Percentiles rank a stretch among this genome's conserved stretches.
Conservation (phyloP, 2,797 vertebrate species). For the Neostethus bicornis region DNA sequence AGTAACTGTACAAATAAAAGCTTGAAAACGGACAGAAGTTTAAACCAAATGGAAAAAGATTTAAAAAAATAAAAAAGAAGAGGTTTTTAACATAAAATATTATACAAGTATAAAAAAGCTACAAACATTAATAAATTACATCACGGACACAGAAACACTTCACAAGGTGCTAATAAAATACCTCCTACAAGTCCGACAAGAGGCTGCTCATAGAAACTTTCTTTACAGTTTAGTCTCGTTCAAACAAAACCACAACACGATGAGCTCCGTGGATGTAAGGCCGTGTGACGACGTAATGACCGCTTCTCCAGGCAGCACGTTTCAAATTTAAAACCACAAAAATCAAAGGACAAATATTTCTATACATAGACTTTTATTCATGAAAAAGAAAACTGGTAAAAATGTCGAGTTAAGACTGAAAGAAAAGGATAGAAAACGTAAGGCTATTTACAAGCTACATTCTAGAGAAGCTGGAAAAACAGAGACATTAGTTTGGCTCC, state of each 20-base stretch:
- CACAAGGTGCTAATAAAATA: slow-evolving; percentile 99
- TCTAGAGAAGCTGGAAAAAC: slow-evolving; percentile 88
- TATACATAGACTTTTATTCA: slow-evolving; percentile 43
- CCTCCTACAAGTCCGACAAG: slow-evolving; percentile 90
- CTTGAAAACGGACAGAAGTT: slow-evolving; percentile 91
- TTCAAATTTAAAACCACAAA: slow-evolving; percentile 40
- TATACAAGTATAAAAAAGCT: slow-evolving; percentile 99
- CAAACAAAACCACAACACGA: slow-evolving; percentile 84
- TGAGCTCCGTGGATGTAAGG: slow-evolving; percentile 85
- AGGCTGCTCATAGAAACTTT: slow-evolving; percentile 90
- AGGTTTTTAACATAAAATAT: slow-evolving; percentile 98
- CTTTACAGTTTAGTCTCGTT: slow-evolving; percentile 74
- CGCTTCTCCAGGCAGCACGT: slow-evolving; percentile 90
- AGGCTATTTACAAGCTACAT: slow-evolving; percentile 99
- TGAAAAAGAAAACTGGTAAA: slow-evolving; percentile 88
- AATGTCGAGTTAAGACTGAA: slow-evolving; percentile 88
- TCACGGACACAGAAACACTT: slow-evolving; percentile 99
- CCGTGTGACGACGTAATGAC: slow-evolving; percentile 81
- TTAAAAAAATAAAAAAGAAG: slow-evolving; percentile 20
- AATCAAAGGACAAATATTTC: slow-evolving; percentile 41
- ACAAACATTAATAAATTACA: slow-evolving; percentile 99
- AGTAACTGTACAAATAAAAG: slow-evolving; percentile 89
- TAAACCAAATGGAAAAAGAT: slow-evolving; percentile 81
- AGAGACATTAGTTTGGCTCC: slow-evolving; percentile 77
- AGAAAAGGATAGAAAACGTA: slow-evolving; percentile 91